Percentiles rank a stretch among this genome's conserved stretches.
These are phyloP conservation scores for Sinocyclocheilus rhinocerous DNA, from an alignment of 2,113 vertebrate species.

Conservation along the genomic window DNA sequence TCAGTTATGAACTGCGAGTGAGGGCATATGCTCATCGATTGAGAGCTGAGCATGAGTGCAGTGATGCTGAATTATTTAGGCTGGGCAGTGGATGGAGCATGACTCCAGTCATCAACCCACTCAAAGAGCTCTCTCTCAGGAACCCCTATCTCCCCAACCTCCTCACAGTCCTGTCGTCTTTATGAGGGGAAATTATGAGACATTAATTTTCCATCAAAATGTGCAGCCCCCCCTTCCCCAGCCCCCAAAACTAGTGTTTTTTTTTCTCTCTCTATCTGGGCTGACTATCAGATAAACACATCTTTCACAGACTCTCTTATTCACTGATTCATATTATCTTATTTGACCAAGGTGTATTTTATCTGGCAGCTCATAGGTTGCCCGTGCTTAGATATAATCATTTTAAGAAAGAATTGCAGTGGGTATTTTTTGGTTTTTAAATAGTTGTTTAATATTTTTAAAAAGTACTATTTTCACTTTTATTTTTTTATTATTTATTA, in stretches of 20 bases:
- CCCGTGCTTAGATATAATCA: background rate
- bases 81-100: constrained; percentile 42
- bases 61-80: constrained; percentile 56
- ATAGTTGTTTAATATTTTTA: background rate
- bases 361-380: background rate
- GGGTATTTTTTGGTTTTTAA: background rate
- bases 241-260: background rate
- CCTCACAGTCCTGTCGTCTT: constrained; percentile 39
- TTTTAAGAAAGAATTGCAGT: background rate
- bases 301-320: background rate
- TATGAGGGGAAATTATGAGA: constrained; percentile 46
- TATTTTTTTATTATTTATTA: background rate
- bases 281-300: constrained; percentile 11
- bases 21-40: constrained; percentile 55
- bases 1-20: constrained; percentile 41
- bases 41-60: constrained; percentile 55
- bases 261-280: background rate
- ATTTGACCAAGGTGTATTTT: constrained; percentile 6
- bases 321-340: background rate
- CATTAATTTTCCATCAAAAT: constrained; percentile 9
- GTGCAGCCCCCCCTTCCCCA: background rate
- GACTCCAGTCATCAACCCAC: constrained; percentile 42
- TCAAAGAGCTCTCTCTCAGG: constrained; percentile 43
- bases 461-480: background rate
- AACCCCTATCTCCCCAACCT: constrained; percentile 34